Evolutionary conservation across 1,140 invertebrate species (phyloP).

Genomic region (Lerema accius): DNA sequence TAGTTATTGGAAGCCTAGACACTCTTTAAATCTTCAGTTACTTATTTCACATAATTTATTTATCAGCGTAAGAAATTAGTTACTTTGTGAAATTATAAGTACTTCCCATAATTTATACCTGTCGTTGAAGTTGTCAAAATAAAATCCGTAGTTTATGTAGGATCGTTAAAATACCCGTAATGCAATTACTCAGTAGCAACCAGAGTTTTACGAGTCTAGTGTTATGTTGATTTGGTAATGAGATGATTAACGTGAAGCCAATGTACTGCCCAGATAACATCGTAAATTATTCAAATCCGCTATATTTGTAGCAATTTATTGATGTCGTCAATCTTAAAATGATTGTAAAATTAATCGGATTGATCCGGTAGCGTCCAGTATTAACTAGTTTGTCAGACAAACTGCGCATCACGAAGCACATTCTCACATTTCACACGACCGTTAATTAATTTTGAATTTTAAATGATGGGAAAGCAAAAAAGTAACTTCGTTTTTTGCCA

Average conservation of each 20-base stretch:
- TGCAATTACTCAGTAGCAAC: conserved; percentile 11
- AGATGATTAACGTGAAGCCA: conserved; percentile 18
- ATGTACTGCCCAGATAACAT: background rate
- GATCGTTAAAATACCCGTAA: conserved; percentile 15
- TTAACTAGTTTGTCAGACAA: conserved; percentile 13
- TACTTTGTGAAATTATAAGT: too few relatives aligned
- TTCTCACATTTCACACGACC: conserved; percentile 39
- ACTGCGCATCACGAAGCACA: conserved; percentile 26
- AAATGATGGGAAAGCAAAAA: conserved; percentile 40
- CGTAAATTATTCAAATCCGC: conserved; percentile 22
- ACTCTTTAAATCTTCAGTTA: too few relatives aligned
- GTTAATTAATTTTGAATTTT: conserved; percentile 45
- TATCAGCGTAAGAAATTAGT: too few relatives aligned
- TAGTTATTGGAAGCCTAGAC: too few relatives aligned
- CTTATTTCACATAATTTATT: too few relatives aligned
- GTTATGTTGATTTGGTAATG: conserved; percentile 6
- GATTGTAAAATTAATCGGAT: conserved; percentile 11
- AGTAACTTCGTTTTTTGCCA: background rate
- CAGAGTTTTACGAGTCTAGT: conserved; percentile 2
- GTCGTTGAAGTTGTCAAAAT: background rate
- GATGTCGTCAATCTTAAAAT: conserved; percentile 12
- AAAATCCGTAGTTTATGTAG: background rate
- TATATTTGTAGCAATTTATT: conserved; percentile 22
- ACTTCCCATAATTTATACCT: too few relatives aligned
- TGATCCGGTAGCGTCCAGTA: conserved; percentile 1